Percentiles rank a stretch among this genome's conserved stretches.
phyloP scores from a whole-genome alignment of 2,888 invertebrate species.

The Dynastes tityus region DNA sequence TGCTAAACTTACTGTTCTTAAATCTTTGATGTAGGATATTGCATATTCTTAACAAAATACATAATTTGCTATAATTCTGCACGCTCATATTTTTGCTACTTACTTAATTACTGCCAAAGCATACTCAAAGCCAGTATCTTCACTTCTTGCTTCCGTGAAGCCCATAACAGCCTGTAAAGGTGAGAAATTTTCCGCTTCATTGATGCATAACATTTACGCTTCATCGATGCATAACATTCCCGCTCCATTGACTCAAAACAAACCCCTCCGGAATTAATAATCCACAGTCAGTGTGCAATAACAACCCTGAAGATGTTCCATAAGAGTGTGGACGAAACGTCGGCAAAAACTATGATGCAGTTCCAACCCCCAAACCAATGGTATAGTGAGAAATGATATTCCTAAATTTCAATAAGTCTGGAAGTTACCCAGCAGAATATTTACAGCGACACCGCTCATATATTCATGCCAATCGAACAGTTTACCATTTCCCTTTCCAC shows the following conservation, averaged over 20 bases:
- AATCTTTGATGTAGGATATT: conserved; percentile 73
- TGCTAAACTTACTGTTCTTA: conserved; percentile 69
- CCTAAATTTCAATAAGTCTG: not conserved
- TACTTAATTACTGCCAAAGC: conserved; percentile 75
- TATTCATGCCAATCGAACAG: conserved; percentile 73
- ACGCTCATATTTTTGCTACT: conserved; percentile 53
- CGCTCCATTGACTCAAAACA: no score
- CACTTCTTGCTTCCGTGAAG: conserved; percentile 69
- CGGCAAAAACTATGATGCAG: no score
- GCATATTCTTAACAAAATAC: conserved; percentile 69
- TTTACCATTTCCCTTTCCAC: conserved; percentile 68
- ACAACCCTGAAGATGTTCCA: no score
- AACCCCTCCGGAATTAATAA: no score
- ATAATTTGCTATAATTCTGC: no score
- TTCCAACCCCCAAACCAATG: no score
- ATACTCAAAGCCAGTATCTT: conserved; percentile 72
- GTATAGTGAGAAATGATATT: no score
- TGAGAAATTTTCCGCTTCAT: not conserved
- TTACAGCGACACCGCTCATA: conserved; percentile 71
- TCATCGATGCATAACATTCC: no score
- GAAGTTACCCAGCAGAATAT: conserved; percentile 69
- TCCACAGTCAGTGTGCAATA: no score
- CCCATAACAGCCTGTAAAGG: conserved; percentile 73
- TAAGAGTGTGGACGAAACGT: no score
- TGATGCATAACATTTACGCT: no score